phyloP scores from a whole-genome alignment of 2,888 invertebrate genomes.

The Azorinus chamasolen region DNA sequence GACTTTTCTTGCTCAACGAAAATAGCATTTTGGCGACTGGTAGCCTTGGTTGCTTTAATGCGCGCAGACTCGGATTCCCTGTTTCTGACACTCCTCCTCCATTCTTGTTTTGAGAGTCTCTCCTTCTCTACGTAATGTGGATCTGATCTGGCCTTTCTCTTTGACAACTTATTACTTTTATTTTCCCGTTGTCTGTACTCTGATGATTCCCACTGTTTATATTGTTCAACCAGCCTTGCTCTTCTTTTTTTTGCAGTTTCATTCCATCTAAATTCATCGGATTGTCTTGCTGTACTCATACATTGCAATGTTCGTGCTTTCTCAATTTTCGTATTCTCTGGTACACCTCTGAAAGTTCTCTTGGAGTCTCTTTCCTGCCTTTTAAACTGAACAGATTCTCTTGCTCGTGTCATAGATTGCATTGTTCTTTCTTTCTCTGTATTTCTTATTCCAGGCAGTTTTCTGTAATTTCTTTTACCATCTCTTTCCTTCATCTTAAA shows the following conservation, averaged over 20 bases:
- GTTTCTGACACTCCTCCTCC: background rate
- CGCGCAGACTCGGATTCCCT: background rate
- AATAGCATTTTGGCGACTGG: background rate
- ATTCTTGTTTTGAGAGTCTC: constrained; percentile 15
- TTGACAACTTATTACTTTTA: background rate
- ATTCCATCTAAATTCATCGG: constrained; percentile 2
- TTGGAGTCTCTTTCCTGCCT: too few relatives aligned
- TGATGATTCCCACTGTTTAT: background rate
- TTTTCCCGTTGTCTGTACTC: background rate
- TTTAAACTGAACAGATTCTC: too few relatives aligned
- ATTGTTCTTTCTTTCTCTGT: too few relatives aligned
- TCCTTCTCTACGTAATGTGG: constrained; percentile 5
- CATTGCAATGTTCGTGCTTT: too few relatives aligned
- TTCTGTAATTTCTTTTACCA: background rate
- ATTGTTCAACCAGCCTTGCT: background rate
- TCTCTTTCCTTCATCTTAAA: constrained; percentile 5
- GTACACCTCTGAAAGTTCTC: too few relatives aligned
- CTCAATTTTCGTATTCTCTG: too few relatives aligned
- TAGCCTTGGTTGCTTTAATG: background rate
- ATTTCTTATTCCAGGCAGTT: too few relatives aligned
- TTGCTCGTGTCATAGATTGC: too few relatives aligned
- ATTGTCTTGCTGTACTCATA: too few relatives aligned
- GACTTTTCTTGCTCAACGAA: background rate
- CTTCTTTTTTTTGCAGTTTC: constrained; percentile 4
- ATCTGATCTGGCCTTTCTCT: constrained; percentile 7